phyloP scores from a whole-genome alignment of 2,888 invertebrate genomes.

The Autographa gamma region DNA sequence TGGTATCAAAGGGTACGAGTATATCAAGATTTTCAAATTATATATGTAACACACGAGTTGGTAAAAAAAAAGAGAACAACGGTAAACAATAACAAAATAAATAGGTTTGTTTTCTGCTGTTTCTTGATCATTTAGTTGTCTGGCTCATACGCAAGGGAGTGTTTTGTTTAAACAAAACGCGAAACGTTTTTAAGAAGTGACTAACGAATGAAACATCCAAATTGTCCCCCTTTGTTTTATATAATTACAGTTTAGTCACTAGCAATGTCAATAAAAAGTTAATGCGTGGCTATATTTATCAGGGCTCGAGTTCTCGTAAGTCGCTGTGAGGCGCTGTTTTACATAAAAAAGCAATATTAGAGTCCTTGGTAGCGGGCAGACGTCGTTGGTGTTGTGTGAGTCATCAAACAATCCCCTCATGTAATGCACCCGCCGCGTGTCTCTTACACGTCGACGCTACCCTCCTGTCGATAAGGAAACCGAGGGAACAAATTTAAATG shows the following conservation, averaged over 20 bases:
- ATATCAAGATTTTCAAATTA: no score
- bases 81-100: no score
- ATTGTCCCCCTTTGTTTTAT: constrained; percentile 21
- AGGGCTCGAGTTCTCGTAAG: constrained; percentile 28
- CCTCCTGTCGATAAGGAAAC: constrained; percentile 79
- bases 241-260: constrained; percentile 27
- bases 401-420: constrained; percentile 64
- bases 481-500: constrained; percentile 84
- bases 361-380: constrained; percentile 39
- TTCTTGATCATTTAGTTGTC: no score
- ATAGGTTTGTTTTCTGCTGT: no score
- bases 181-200: background rate
- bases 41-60: no score
- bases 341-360: constrained; percentile 54
- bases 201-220: constrained; percentile 18
- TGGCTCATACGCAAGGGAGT: no score
- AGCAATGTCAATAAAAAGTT: constrained; percentile 17
- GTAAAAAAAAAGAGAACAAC: no score
- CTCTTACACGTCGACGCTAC: constrained; percentile 60
- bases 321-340: constrained; percentile 31
- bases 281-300: constrained; percentile 41
- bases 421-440: constrained; percentile 64
- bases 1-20: no score
- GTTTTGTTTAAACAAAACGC: background rate
- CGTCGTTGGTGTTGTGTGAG: constrained; percentile 60